phyloP scores from a whole-genome alignment of 2,113 vertebrate genomes.

The Cromileptes altivelis region DNA sequence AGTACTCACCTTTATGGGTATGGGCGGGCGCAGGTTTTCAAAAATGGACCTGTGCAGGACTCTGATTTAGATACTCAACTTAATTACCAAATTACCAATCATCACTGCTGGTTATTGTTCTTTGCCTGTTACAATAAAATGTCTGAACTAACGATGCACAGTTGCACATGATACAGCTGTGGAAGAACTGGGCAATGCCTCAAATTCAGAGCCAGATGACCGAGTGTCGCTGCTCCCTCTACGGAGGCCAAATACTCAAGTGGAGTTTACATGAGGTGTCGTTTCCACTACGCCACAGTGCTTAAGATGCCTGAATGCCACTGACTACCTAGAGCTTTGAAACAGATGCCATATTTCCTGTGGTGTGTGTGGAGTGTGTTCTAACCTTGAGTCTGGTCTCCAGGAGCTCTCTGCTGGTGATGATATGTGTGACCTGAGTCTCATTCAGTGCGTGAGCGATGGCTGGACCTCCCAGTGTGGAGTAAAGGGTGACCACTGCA shows the following conservation, averaged over 20 bases:
- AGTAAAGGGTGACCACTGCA: conserved; percentile 94
- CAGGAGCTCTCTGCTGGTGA: conserved; percentile 94
- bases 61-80: no score
- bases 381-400: conserved; percentile 93
- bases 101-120: neutral
- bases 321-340: neutral
- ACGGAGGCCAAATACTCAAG: neutral
- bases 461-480: conserved; percentile 94
- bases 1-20: no score
- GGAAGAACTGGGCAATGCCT: neutral
- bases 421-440: conserved; percentile 93
- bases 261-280: neutral
- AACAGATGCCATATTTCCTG: neutral
- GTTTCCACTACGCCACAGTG: neutral
- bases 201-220: neutral
- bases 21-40: no score
- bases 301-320: neutral
- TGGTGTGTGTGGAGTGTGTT: neutral
- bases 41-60: no score
- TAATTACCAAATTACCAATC: neutral
- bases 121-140: neutral
- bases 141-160: neutral
- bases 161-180: neutral
- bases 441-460: conserved; percentile 94
- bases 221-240: neutral